Percentiles rank a stretch among this genome's conserved stretches.
phyloP scores from a whole-genome alignment of 2,888 invertebrate genomes.

The Ectemnius continuus region DNA sequence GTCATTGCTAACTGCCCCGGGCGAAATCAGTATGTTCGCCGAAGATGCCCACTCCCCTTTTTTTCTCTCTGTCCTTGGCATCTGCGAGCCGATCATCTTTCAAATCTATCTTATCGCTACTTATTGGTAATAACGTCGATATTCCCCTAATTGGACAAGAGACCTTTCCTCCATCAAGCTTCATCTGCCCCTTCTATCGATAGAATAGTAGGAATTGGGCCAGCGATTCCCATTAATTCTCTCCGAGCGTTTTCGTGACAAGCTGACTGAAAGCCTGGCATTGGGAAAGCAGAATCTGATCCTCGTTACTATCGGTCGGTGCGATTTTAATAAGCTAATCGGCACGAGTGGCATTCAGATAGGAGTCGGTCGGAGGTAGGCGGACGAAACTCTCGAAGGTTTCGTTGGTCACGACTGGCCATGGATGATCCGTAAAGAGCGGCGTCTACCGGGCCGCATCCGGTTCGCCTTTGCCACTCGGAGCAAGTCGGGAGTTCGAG shows the following conservation, averaged over 20 bases:
- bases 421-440: slow-evolving; percentile 35
- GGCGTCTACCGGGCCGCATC: slow-evolving; percentile 60
- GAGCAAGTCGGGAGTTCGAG: slow-evolving; percentile 57
- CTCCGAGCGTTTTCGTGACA: background rate
- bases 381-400: slow-evolving; percentile 26
- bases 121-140: too few species aligned
- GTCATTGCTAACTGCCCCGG: slow-evolving; percentile 69
- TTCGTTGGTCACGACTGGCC: slow-evolving; percentile 39
- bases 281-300: too few species aligned
- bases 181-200: background rate
- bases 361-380: background rate
- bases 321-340: slow-evolving; percentile 1
- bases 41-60: slow-evolving; percentile 56
- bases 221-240: background rate
- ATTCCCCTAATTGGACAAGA: slow-evolving; percentile 35
- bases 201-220: slow-evolving; percentile 28
- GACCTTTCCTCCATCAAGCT: slow-evolving; percentile 28
- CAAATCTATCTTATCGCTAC: too few species aligned
- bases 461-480: slow-evolving; percentile 72
- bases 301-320: background rate
- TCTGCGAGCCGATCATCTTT: too few species aligned
- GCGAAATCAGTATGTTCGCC: slow-evolving; percentile 56
- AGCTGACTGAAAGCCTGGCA: background rate
- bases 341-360: background rate
- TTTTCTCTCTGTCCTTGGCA: slow-evolving; percentile 22